These are phyloP conservation scores for Turritopsis rubra DNA, from an alignment of 30 jellyfish, hydroid and myxozoan species.

Conservation along the genomic window DNA sequence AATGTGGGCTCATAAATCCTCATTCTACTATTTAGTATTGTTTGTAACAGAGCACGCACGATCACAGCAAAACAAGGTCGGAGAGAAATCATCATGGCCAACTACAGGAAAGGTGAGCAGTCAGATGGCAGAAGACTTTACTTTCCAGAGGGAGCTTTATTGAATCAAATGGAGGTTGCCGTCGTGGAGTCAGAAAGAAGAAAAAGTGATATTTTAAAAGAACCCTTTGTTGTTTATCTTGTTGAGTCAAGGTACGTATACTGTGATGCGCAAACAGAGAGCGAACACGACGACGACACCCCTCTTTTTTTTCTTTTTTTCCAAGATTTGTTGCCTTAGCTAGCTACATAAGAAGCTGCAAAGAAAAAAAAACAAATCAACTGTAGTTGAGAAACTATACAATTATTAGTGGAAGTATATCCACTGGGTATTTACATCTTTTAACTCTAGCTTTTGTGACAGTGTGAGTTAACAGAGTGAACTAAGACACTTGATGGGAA, in stretches of 20 bases:
- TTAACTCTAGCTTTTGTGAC: too few species aligned
- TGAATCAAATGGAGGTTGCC: conserved; percentile 90
- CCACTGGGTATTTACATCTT: too few species aligned
- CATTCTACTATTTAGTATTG: not conserved
- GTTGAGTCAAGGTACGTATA: conserved; percentile 91
- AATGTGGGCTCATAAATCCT: conserved; percentile 6
- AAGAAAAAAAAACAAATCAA: too few species aligned
- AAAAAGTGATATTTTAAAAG: conserved; percentile 82
- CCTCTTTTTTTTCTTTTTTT: not conserved
- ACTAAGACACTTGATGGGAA: too few species aligned
- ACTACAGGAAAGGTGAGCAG: conserved; percentile 18
- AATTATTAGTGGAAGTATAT: too few species aligned
- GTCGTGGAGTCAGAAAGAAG: conserved; percentile 98
- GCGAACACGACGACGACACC: not conserved
- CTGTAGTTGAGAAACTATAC: too few species aligned
- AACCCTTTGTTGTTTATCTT: conserved; percentile 91
- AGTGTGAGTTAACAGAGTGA: too few species aligned
- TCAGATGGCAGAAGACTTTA: conserved; percentile 44
- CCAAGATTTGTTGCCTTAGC: too few species aligned
- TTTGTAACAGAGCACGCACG: not conserved
- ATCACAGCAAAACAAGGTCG: conserved; percentile 11
- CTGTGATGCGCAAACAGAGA: too few species aligned
- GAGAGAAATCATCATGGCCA: conserved; percentile 4
- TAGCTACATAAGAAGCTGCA: too few species aligned
- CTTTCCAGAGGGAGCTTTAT: conserved; percentile 95